Evolutionary conservation across 1,140 invertebrate genomes (phyloP), one percentile per base, ranked within the genome.

Genomic region (Myzus persicae): DNA sequence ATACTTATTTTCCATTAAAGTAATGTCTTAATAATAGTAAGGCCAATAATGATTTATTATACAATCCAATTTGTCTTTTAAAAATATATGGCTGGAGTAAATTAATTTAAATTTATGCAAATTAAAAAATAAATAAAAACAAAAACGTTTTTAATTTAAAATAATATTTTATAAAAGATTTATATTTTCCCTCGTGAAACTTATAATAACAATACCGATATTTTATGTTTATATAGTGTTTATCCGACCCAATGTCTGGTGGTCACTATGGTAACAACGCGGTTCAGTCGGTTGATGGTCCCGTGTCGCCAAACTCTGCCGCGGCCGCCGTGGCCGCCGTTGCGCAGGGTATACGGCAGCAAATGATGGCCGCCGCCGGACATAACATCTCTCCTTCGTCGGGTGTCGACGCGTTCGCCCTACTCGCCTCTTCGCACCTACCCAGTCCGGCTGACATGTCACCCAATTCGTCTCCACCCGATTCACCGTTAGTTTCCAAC

Each of bases 311-410:
- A 94, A 96, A 96, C 90, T 96, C 96, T 51, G 96, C 97, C 18
- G 96, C 96, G 93, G 96, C 96, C 87, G 96, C 96, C 94, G 97
- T 97, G 91, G 97, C 97, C 36, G 97, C 97, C 67, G 97, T 97
- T 93, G 96, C 97, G 54, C 96, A 97, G 96, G 96, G 96, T 93
- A 95, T 97, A 40, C 95, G 97, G 89, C 97, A 97, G 94, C 97
- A 97, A 94, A 97, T 97, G 96, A 96, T 94, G 89, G 97, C 96
- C 20, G 96, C 96, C 38, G 96, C 96, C 48, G 96, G 91, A 48
- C 91, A 93, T 26, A 85, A 85, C 46, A 93, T 93, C 81, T 93
- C 91, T 31, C 91, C 81, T 3, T 92, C 91, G 22, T 93, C 91
- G 42, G 81, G 91, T 26, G 89, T 93, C 7, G 91, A 93, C 46